Conservation (phyloP, 2,113 vertebrate species). For the Sander vitreus region DNA sequence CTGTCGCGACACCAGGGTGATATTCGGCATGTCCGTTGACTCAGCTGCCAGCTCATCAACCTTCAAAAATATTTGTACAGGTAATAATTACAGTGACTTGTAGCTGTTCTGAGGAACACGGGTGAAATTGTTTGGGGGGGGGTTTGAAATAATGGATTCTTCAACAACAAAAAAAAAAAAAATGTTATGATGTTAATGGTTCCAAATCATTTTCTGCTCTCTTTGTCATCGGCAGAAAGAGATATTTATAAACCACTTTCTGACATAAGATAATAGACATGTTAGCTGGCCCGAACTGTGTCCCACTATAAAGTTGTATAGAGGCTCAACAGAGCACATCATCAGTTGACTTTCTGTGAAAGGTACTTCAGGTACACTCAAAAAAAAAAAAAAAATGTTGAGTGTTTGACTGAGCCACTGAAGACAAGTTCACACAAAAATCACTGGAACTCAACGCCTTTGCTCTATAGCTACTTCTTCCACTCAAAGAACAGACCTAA, state of each 20-base stretch:
- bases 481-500: neutral
- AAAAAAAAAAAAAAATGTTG: neutral
- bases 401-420: neutral
- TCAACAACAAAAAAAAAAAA: neutral
- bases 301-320: neutral
- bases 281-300: constrained; percentile 7
- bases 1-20: constrained; percentile 8
- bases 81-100: constrained; percentile 2
- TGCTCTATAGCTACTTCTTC: neutral
- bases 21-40: constrained; percentile 1
- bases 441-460: constrained; percentile 13
- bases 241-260: constrained; percentile 1
- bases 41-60: constrained; percentile 15
- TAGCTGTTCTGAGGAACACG: neutral
- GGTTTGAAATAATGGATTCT: neutral
- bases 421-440: constrained; percentile 10
- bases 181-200: neutral
- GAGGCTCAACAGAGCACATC: constrained; percentile 22
- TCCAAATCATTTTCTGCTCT: neutral
- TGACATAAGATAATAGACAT: neutral
- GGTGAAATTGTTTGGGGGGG: neutral
- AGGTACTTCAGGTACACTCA: neutral
- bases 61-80: constrained; percentile 9
- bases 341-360: neutral
- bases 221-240: neutral